Base-by-base conservation (phyloP, 1,140 invertebrate species). In the Hycleus phaleratus region DNA sequence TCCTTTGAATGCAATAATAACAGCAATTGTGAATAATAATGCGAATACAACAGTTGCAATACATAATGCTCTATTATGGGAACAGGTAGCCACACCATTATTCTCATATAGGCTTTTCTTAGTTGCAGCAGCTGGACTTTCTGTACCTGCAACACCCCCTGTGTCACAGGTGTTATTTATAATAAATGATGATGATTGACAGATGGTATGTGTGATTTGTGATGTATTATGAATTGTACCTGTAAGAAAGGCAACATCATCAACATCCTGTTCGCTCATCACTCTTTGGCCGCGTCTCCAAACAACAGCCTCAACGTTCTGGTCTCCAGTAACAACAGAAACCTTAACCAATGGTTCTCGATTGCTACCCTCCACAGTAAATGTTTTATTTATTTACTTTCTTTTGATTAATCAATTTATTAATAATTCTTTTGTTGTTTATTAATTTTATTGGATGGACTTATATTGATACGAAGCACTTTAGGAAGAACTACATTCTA, bases 241-340 rank as follows among this genome's bases (percentile, higher is more conserved):
- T 81, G 91, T 93, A 70, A 93, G 78, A 78, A 93, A 93, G 38
- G 91, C 90, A 68, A 92, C 90, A 79, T 95, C 91, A 74, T 93
- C 91, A 66, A 94, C 83, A 81, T 95, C 91, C 73, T 90, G 88
- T 70, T 93, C 90, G 74, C 86, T 87, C 85, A 88, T 88, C 60
- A 71, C 70, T 60, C 59, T 45, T 58, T 62, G 62, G 50, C 65
- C 66, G 26, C 72, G 67, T 59, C 72, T 66, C 74, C 74, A 77
- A 61, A 75, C 71, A 62, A 75, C 75, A 40, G 74, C 69, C 60
- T 75, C 73, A 42, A 74, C 64, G 58, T 71, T 69, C 50, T 66
- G 62, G 43, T 64, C 65, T 61, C 73, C 72, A 54, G 70, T 68
- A 52, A 73, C 73, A 49, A 74, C 66, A 46, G 72, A 73, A 56